phyloP scores from a whole-genome alignment of 2,888 invertebrate species.

The Alviniconcha strummeri region DNA sequence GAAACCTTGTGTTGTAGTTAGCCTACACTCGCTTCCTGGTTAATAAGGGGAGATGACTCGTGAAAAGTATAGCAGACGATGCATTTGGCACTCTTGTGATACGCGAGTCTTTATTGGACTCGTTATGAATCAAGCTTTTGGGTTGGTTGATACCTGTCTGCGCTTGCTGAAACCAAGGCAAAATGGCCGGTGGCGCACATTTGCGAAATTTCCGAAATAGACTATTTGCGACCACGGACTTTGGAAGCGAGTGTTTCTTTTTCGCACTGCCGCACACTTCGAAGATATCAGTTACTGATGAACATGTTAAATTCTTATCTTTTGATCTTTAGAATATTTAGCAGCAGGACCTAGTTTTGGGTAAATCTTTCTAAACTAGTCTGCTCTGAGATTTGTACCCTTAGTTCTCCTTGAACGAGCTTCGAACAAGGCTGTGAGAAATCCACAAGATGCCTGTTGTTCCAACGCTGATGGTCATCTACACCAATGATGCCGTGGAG shows the following conservation, averaged over 20 bases:
- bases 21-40: neutral
- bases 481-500: slow-evolving; percentile 65
- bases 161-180: neutral
- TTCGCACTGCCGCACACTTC: neutral
- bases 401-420: too few species aligned
- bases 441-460: slow-evolving; percentile 44
- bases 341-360: too few species aligned
- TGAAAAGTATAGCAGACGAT: neutral
- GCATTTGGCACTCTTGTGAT: neutral
- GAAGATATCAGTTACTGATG: neutral
- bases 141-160: slow-evolving; percentile 4
- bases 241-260: neutral
- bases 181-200: slow-evolving; percentile 5
- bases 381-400: too few species aligned
- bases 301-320: neutral
- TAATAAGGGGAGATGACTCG: neutral
- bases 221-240: too few species aligned
- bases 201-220: too few species aligned
- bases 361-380: too few species aligned
- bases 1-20: neutral
- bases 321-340: neutral
- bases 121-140: neutral
- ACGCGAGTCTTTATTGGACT: neutral
- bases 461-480: slow-evolving; percentile 64
- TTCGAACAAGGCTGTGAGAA: neutral